Percentiles rank a stretch among this genome's conserved stretches.
These are phyloP conservation scores for Lasioglossum albipes DNA, from an alignment of 1,140 invertebrate genomes.

Conservation along the genomic window DNA sequence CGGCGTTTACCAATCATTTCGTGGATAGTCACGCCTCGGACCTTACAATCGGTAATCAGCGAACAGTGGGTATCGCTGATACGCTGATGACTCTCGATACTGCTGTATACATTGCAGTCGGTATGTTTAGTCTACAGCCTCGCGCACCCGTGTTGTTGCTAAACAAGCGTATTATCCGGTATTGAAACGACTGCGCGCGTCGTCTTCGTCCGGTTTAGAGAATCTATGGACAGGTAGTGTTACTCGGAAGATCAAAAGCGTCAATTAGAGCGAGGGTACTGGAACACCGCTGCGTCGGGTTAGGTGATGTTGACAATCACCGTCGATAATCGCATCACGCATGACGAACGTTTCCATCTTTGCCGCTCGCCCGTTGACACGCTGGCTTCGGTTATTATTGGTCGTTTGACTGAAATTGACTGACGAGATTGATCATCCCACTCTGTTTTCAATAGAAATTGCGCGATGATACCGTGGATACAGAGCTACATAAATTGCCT, in stretches of 20 bases:
- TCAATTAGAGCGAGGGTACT: conserved; percentile 32
- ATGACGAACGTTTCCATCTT: conserved; percentile 46
- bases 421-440: conserved; percentile 31
- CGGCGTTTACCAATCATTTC: no score
- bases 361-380: conserved; percentile 19
- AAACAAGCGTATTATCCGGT: not conserved
- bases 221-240: conserved; percentile 12
- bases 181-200: conserved; percentile 13
- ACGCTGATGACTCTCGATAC: no score
- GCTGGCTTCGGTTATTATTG: conserved; percentile 10
- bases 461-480: not conserved
- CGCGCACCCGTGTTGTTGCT: no score
- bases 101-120: no score
- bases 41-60: no score
- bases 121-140: no score
- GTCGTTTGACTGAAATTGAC: conserved; percentile 29
- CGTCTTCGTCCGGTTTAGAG: not conserved
- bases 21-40: no score
- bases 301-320: conserved; percentile 26
- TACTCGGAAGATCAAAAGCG: conserved; percentile 17
- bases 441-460: conserved; percentile 26
- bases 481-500: not conserved
- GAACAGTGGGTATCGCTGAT: no score
- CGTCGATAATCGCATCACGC: conserved; percentile 28
- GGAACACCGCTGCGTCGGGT: conserved; percentile 7